phyloP scores from a whole-genome alignment of 2,797 vertebrate genomes.

The Tarsius wallacei region DNA sequence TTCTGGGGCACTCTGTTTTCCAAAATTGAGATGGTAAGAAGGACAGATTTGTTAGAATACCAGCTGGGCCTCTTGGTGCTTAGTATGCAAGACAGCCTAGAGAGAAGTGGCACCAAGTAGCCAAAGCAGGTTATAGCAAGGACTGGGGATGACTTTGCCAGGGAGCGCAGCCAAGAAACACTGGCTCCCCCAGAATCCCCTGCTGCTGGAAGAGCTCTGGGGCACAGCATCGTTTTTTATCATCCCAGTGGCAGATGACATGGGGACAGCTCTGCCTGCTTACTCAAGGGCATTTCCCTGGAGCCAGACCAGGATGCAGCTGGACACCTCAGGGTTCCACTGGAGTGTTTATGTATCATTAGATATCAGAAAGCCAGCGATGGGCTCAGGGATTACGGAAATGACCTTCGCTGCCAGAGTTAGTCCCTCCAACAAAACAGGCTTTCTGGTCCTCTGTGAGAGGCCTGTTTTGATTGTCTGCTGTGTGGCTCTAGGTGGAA shows the following conservation, averaged over 20 bases:
- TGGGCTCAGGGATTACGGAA: not conserved
- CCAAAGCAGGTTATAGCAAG: constrained; percentile 55
- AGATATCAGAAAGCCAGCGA: not conserved
- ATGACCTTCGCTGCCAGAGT: constrained; percentile 9
- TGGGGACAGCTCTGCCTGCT: not conserved
- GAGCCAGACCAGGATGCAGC: not conserved
- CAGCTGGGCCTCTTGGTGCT: not conserved
- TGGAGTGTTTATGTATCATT: not conserved
- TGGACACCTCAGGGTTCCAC: not conserved
- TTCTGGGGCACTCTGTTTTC: not conserved
- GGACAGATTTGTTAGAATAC: constrained; percentile 27
- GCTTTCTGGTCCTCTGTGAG: not conserved
- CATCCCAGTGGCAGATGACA: not conserved
- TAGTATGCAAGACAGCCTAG: constrained; percentile 48
- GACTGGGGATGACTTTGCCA: constrained; percentile 59
- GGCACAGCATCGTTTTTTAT: not conserved
- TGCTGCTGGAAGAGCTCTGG: constrained; percentile 4
- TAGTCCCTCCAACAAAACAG: not conserved
- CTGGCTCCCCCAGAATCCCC: constrained; percentile 39
- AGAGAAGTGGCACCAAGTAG: constrained; percentile 37
- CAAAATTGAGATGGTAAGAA: not conserved
- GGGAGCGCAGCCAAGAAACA: constrained; percentile 47
- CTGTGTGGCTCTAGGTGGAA: not conserved
- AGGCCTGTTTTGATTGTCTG: not conserved
- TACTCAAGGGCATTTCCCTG: constrained; percentile 53